A percentile compares a stretch with the other conserved stretches of the same genome.
phyloP scores from a whole-genome alignment of 1,140 invertebrate genomes.

The Apolygus lucorum region DNA sequence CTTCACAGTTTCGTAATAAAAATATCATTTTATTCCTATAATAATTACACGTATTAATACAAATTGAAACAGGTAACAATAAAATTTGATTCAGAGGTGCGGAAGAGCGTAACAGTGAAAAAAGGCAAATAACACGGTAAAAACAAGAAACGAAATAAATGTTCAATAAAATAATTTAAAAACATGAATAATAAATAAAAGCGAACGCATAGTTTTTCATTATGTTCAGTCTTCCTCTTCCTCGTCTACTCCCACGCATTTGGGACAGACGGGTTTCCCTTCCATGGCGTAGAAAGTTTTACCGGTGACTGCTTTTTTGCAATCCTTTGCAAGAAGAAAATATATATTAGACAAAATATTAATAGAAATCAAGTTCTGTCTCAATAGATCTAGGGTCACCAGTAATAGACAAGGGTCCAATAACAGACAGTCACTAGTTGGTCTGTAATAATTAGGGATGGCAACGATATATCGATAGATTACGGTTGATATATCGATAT shows the following conservation, averaged over 20 bases:
- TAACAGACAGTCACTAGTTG: too few species aligned
- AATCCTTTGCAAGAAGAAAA: conserved; percentile 56
- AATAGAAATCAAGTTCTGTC: too few species aligned
- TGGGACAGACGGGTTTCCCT: conserved; percentile 80
- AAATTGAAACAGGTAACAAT: too few species aligned
- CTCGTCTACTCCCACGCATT: conserved; percentile 81
- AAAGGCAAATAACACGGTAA: not conserved
- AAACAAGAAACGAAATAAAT: not conserved
- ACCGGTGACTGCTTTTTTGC: conserved; percentile 79
- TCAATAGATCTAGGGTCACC: too few species aligned
- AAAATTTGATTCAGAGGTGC: too few species aligned
- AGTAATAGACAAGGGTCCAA: too few species aligned
- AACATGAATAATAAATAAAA: not conserved
- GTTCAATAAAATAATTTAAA: not conserved
- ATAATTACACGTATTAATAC: too few species aligned
- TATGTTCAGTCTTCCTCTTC: conserved; percentile 59
- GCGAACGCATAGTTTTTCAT: not conserved
- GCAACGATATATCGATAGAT: too few species aligned
- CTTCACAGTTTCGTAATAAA: too few species aligned
- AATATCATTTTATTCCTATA: not conserved
- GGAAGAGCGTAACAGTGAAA: too few species aligned
- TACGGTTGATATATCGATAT: too few species aligned
- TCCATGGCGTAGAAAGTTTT: conserved; percentile 94
- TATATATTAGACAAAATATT: not conserved
- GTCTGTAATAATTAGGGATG: too few species aligned